Base-by-base conservation (phyloP, 2,888 invertebrate species). In the Melanargia galathea region DNA sequence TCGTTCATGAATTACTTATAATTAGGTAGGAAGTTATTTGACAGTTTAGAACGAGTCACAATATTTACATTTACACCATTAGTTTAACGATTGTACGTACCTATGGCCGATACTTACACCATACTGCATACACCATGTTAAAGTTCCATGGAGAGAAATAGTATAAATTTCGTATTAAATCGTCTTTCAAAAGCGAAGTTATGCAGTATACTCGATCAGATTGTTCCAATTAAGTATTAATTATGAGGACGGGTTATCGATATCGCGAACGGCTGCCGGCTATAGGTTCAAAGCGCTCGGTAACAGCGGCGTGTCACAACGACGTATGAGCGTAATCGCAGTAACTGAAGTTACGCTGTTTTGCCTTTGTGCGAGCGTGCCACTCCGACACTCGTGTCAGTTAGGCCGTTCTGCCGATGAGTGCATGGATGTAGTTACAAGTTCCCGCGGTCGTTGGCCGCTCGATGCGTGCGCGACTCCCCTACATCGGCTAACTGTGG, bases 371-470 rank as follows among this genome's bases (percentile, higher is more conserved):
- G 13, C 20, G 22, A 59, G 59, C 26, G 24, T 40, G 18, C 16
- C 10, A 13, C 69, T 71, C 64, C 26, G 18, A 10, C 10, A 13
- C 69, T 71, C 64, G 61, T 77, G 63, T 77, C 71, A 78, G 80
- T 87, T 87, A 81, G 77, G 84, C 67, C 83, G 73, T 81, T 87
- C 67, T 72, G 75, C 67, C 73, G 70, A 72, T 71, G 76, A 73
- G 75, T 73, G 72, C 75, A 76, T 80, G 80, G 84, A 90, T 88
- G 87, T 90, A 89, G 90, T 90, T 87, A 87, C 90, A 91, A 90
- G 90, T 90, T 90, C 90, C 81, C 84, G 84, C 89, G 90, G 90
- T 90, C 90, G 87, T 86, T 90, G 90, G 79, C 89, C 89, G 88
- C 76, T 73, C 75, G 77, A 76, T 82, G 85, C 86, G 85, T 84